Evolutionary conservation across 2,113 vertebrate species (phyloP), one percentile per base, ranked within the genome.

Genomic region (Callipepla squamata): DNA sequence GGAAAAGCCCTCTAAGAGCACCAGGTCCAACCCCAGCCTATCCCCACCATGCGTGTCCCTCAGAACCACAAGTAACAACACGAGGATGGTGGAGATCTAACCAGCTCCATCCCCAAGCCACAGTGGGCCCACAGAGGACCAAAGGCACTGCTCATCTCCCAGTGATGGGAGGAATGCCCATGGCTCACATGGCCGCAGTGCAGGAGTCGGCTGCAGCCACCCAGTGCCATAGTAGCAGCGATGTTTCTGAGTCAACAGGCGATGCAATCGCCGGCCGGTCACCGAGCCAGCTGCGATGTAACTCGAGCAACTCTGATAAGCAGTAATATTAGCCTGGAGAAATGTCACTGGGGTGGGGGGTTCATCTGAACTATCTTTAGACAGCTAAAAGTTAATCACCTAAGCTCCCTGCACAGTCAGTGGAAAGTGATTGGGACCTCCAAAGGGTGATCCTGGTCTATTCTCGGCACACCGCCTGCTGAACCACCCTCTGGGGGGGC

Each of bases 351-450:
- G 48, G 6, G 1, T 2, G 88, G 55, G 47, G 70, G 15, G 18
- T 30, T 83, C 90, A 50, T 30, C 63, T 0, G 32, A 34, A 47
- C 88, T 96, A 96, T 94, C 90, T 96, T 96, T 96, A 93, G 85
- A 42, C 65, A 57, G 1, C 82, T 34, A 48, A 0, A 19, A 88
- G 87, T 80, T 83, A 59, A 93, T 85, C 94, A 74, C 45, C 93
- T 50, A 82, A 95, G 93, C 90, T 89, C 87, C 81, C 62, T 0
- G 0, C 50, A 7, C 59, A 34, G 74, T 17, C 92, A 70, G 90
- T 85, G 96, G 90, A 94, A 94, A 94, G 94, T 3, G 85, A 68
- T 67, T 42, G 88, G 94, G 85, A 93, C 76, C 85, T 92, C 92
- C 88, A 1, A 34, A 53, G 95, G 94, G 92, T 65, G 93, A 92